Evolutionary conservation across 1,140 invertebrate species (phyloP).

Genomic region (Argopecten irradians): DNA sequence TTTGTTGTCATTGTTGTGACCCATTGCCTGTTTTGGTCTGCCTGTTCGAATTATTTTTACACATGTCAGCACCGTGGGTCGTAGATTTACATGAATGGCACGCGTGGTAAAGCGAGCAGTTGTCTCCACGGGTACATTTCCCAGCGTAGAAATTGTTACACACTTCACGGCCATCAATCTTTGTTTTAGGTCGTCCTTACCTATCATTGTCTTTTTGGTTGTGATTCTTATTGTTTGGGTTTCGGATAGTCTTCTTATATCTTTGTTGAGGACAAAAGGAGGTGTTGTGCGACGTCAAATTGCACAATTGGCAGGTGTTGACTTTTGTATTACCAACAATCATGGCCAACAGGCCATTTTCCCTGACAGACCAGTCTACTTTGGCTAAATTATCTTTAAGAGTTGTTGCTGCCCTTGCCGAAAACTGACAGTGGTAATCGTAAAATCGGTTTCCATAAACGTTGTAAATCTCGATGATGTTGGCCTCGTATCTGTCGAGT

Average conservation of each 20-base stretch:
- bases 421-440: slow-evolving; percentile 29
- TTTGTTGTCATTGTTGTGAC: background rate
- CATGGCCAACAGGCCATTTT: background rate
- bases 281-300: slow-evolving; percentile 19
- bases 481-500: slow-evolving; percentile 37
- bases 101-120: background rate
- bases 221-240: background rate
- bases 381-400: slow-evolving; percentile 3
- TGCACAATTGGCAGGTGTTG: slow-evolving; percentile 16
- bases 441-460: slow-evolving; percentile 28
- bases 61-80: background rate
- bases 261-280: slow-evolving; percentile 22
- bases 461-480: slow-evolving; percentile 26
- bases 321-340: background rate
- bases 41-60: background rate
- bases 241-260: background rate
- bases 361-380: slow-evolving; percentile 33
- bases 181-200: background rate
- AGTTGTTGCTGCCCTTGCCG: background rate
- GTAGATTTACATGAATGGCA: slow-evolving; percentile 31
- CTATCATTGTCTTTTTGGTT: background rate
- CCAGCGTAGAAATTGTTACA: slow-evolving; percentile 18
- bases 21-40: background rate
- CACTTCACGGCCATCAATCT: background rate
- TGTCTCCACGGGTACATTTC: background rate